Conservation (phyloP, 2,797 vertebrate species). For the Myripristis jacobus region DNA sequence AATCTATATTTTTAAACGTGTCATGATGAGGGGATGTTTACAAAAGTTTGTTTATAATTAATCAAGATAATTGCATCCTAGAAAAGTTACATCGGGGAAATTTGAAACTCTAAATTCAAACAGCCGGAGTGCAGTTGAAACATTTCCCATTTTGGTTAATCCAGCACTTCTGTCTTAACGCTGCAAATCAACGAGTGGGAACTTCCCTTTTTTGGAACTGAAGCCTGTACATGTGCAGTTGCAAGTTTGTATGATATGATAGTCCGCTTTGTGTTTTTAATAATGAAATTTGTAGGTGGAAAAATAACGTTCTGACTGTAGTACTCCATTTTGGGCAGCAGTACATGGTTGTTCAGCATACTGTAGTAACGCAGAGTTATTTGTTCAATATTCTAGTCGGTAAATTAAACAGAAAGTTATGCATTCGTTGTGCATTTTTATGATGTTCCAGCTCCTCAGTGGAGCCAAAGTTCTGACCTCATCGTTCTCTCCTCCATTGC, state of each 20-base stretch:
- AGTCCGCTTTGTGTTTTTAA: constrained; percentile 20
- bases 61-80: constrained; percentile 27
- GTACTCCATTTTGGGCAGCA: constrained; percentile 7
- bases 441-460: constrained; percentile 3
- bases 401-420: neutral
- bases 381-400: neutral
- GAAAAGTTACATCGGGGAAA: constrained; percentile 18
- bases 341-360: neutral
- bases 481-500: constrained; percentile 23
- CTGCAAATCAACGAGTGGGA: constrained; percentile 3
- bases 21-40: constrained; percentile 43
- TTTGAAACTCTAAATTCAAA: constrained; percentile 31
- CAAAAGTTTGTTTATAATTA: constrained; percentile 29
- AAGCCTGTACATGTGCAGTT: constrained; percentile 7
- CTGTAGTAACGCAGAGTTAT: constrained; percentile 22
- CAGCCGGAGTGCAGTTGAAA: constrained; percentile 29
- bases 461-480: constrained; percentile 50
- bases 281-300: constrained; percentile 12
- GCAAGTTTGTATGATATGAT: constrained; percentile 23
- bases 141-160: constrained; percentile 10
- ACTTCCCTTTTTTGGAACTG: constrained; percentile 13
- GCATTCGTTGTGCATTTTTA: constrained; percentile 7
- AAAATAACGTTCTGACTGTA: neutral
- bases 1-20: constrained; percentile 57
- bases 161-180: constrained; percentile 30